Base-by-base conservation (phyloP, 2,797 vertebrate species). In the Urophycis tenuis region DNA sequence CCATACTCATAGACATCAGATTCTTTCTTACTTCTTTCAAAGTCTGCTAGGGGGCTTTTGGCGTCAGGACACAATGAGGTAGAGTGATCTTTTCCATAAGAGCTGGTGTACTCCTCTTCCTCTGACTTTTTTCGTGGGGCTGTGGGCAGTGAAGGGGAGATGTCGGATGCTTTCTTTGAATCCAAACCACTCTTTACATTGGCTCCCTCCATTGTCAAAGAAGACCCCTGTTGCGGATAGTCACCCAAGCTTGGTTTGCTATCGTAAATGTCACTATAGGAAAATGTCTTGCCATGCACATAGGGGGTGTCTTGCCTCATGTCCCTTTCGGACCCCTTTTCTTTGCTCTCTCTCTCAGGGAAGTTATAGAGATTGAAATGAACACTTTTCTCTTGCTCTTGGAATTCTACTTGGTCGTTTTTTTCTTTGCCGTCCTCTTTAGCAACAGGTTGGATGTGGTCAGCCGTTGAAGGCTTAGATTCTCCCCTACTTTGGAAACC, bases 231-330 rank as follows among this genome's bases (percentile, higher is more conserved):
- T 31, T 45, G 79, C n/a, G n/a, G n/a, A 83, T 86, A 93, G 72
- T 94, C 93, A 79, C 87, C 72, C 0, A 92, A 92, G 88, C 92
- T 92, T 34, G 90, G 87, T 84, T 92, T 93, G 75, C 94, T 94
- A 87, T 96, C 95, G 41, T 97, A 98, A 81, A 96, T 90, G 79
- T 98, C 97, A 41, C 96, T 86, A 19, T 99, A 99, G 34, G 95
- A 95, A 88, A 99, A 99, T 29, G 93, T 96, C 81, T 96, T 97
- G 67, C 96, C 95, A 0, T 95, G 95, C 0, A 97, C 95, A 30
- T 97, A 99, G 2, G 98, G 98, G 0, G 98, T 99, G 89, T 96
- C 95, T 85, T 98, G 96, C 80, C 97, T 94, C 76, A 95, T 94
- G 81, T 97, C 96, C 0, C 85, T 85, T 67, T 86, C 84, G 60